These are phyloP conservation scores for Smutsia temminckii DNA, from an alignment of 2,797 vertebrate species.

Conservation along the genomic window DNA sequence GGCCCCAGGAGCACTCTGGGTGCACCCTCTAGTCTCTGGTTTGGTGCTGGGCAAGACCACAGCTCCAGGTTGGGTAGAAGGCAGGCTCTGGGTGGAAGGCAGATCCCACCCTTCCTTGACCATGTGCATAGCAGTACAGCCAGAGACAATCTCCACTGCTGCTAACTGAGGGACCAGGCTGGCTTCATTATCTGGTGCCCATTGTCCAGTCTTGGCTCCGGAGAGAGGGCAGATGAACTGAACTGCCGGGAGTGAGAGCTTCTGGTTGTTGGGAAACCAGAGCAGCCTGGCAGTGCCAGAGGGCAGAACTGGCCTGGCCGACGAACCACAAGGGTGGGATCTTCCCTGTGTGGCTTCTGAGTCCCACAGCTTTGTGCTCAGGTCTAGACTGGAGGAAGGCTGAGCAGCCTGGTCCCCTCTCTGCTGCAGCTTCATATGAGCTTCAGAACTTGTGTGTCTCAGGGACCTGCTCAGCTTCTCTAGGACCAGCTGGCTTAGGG, in stretches of 20 bases:
- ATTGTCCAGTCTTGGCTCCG: background rate
- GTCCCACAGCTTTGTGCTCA: background rate
- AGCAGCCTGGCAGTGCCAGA: background rate
- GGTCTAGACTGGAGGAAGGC: background rate
- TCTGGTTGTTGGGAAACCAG: background rate
- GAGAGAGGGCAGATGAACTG: background rate
- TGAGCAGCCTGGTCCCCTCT: background rate
- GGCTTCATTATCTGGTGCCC: background rate
- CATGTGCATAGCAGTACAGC: background rate
- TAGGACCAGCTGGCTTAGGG: background rate
- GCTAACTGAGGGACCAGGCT: background rate
- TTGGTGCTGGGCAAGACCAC: background rate
- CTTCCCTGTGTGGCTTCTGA: background rate
- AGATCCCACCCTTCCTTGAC: background rate
- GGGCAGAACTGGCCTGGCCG: background rate
- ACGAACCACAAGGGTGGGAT: background rate
- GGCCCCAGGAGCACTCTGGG: too few species aligned
- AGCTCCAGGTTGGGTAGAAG: background rate
- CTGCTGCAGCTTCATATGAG: background rate
- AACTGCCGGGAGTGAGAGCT: background rate
- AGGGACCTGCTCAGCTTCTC: background rate
- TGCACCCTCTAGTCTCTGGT: too few species aligned
- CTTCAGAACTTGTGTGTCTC: background rate
- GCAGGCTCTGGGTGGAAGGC: background rate
- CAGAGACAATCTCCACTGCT: background rate